Percentiles rank a stretch among this genome's conserved stretches.
Evolutionary conservation across 2,797 vertebrate genomes (phyloP).

Genomic region (Eospalax fontanierii): DNA sequence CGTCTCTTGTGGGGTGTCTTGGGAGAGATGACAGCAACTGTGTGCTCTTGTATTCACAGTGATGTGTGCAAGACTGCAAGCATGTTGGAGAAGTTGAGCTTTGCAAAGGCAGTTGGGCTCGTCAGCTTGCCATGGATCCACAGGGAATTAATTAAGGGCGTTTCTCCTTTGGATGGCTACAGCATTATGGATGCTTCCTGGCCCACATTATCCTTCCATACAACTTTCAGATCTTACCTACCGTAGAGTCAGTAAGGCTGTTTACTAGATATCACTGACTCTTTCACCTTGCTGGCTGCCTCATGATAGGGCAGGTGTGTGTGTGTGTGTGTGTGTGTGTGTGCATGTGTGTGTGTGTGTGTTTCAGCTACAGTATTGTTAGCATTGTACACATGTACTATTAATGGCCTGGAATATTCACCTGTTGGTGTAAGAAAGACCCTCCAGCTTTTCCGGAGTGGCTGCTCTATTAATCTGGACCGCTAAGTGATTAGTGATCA

Average conservation of each 20-base stretch:
- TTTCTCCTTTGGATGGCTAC: not conserved
- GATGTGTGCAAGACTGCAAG: not conserved
- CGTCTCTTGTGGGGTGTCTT: not conserved
- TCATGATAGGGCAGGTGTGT: not conserved
- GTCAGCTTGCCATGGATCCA: not conserved
- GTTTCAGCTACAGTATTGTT: not conserved
- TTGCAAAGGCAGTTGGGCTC: not conserved
- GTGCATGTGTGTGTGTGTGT: not conserved
- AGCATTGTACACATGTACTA: not conserved
- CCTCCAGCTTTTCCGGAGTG: not conserved
- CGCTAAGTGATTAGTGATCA: not conserved
- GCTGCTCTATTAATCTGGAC: not conserved
- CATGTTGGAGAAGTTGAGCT: not conserved
- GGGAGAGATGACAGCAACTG: not conserved
- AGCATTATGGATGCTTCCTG: not conserved
- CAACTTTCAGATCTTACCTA: not conserved
- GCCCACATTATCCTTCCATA: not conserved
- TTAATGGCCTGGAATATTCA: not conserved
- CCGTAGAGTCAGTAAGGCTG: not conserved
- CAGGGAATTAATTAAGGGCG: not conserved
- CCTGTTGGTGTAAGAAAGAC: not conserved
- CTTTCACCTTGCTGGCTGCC: not conserved
- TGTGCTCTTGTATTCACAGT: not conserved
- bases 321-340: not conserved
- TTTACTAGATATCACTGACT: constrained; percentile 46